phyloP scores from a whole-genome alignment of 2,113 vertebrate genomes.

The Odontophorus gujanensis region DNA sequence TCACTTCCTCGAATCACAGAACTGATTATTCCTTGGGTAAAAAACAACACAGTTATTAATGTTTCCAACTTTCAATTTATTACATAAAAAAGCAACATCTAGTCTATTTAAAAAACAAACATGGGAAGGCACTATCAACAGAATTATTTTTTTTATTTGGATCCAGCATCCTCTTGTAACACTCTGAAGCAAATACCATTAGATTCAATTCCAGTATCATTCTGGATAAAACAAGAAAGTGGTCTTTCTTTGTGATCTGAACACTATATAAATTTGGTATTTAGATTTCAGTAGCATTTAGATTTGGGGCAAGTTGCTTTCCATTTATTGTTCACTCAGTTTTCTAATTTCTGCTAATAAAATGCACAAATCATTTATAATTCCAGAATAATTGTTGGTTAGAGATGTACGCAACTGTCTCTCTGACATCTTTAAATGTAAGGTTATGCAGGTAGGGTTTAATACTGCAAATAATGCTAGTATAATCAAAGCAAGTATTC shows the following conservation, averaged over 20 bases:
- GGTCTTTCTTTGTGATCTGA: background rate
- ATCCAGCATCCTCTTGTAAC: background rate
- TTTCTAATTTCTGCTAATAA: background rate
- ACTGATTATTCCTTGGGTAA: background rate
- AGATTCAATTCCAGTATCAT: fast-evolving
- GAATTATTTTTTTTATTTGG: background rate
- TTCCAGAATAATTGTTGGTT: background rate
- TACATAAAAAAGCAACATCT: background rate
- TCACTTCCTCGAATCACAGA: background rate
- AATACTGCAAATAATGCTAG: background rate
- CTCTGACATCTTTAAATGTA: background rate
- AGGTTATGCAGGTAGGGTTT: background rate
- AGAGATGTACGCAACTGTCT: background rate
- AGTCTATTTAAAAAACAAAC: background rate
- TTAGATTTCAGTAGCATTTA: background rate
- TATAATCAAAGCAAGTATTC: background rate
- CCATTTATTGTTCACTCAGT: background rate
- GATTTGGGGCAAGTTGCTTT: background rate
- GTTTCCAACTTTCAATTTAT: background rate
- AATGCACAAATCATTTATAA: background rate
- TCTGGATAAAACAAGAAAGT: background rate
- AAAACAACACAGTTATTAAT: background rate
- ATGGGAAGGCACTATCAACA: background rate
- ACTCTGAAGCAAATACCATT: background rate
- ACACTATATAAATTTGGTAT: background rate